Evolutionary conservation across 2,888 invertebrate genomes (phyloP).

Genomic region (Pelosia muscerda): DNA sequence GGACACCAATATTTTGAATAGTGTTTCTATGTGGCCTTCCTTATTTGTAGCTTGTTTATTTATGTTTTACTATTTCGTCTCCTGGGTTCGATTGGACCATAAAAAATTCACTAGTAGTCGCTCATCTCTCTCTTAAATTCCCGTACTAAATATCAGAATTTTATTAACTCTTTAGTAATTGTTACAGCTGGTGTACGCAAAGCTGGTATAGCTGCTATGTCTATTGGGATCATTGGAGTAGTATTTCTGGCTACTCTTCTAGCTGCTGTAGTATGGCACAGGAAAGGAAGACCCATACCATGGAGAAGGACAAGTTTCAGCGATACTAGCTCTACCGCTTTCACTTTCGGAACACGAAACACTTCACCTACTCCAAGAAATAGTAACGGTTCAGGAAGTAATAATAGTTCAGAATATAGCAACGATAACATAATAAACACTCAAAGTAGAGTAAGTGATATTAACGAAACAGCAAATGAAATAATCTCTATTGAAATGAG

Average conservation of each 20-base stretch:
- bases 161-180: background rate
- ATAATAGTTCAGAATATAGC: background rate
- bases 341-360: background rate
- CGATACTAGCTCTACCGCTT: background rate
- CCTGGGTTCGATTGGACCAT: background rate
- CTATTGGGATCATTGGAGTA: conserved; percentile 52
- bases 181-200: background rate
- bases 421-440: background rate
- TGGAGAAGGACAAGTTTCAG: conserved; percentile 17
- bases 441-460: background rate
- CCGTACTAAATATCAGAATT: background rate
- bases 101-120: background rate
- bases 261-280: conserved; percentile 59
- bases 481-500: background rate
- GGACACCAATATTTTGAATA: no score
- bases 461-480: background rate
- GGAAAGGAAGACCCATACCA: conserved; percentile 44
- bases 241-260: conserved; percentile 52
- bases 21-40: no score
- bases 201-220: conserved; percentile 70
- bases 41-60: background rate
- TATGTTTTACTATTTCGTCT: background rate
- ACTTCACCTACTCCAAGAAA: conserved; percentile 4
- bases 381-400: conserved; percentile 14
- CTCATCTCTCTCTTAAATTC: background rate